Percentiles rank a stretch among this genome's conserved stretches.
phyloP scores from a whole-genome alignment of 2,888 invertebrate genomes.

The Cephus rjabovi region DNA sequence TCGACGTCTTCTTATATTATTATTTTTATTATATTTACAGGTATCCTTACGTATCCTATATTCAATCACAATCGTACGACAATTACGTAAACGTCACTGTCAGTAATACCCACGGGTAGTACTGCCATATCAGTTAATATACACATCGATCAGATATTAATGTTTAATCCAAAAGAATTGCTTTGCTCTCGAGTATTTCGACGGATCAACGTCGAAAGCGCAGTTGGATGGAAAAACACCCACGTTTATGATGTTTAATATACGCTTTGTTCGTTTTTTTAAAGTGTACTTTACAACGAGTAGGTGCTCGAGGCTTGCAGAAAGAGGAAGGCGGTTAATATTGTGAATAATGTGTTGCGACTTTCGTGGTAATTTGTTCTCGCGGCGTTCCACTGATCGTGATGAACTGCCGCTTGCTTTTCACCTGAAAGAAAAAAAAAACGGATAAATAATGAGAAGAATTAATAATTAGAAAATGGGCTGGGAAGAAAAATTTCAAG shows the following conservation, averaged over 20 bases:
- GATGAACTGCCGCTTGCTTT: constrained; percentile 75
- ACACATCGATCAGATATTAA: not conserved
- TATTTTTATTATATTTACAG: not conserved
- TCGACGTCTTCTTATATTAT: not conserved
- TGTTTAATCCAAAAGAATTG: not conserved
- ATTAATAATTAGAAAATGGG: constrained; percentile 15
- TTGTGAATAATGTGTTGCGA: constrained; percentile 27
- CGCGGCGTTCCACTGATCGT: constrained; percentile 73
- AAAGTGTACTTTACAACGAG: constrained; percentile 30
- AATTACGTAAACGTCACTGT: not conserved
- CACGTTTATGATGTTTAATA: constrained; percentile 34
- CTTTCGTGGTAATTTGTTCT: constrained; percentile 46
- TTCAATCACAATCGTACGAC: not conserved
- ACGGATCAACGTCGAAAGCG: not conserved
- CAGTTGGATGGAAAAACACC: not conserved
- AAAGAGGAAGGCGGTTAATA: constrained; percentile 28
- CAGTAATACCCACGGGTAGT: not conserved
- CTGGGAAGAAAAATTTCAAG: not conserved
- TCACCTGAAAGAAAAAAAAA: constrained; percentile 66
- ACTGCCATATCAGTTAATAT: not conserved
- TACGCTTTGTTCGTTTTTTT: constrained; percentile 14
- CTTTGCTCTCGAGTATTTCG: not conserved
- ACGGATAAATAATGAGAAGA: constrained; percentile 8
- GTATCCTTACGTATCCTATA: not conserved
- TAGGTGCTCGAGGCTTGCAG: constrained; percentile 25